Evolutionary conservation across 1,140 invertebrate genomes (phyloP).

Genomic region (Lamellibrachia luymesi): DNA sequence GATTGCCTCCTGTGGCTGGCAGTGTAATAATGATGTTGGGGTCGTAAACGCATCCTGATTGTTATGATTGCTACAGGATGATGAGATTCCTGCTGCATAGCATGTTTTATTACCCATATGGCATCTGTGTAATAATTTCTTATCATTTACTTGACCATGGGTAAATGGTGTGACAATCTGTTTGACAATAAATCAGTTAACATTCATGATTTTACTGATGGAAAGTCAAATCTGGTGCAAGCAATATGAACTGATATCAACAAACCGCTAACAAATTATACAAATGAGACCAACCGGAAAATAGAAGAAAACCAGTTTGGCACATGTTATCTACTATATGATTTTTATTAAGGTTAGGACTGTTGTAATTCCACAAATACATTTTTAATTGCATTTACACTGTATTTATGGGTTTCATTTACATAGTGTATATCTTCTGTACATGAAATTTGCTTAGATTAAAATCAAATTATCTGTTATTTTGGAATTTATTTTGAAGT

Average conservation of each 20-base stretch:
- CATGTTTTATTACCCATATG: conserved; percentile 1
- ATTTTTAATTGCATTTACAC: background rate
- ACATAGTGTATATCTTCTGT: background rate
- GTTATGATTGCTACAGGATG: background rate
- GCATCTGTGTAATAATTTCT: background rate
- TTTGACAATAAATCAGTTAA: background rate
- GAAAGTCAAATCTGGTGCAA: background rate
- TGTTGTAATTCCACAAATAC: background rate
- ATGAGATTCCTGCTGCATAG: background rate
- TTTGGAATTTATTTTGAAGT: background rate
- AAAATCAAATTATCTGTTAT: background rate
- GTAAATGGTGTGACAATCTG: background rate
- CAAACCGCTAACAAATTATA: background rate
- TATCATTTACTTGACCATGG: background rate
- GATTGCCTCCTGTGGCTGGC: background rate
- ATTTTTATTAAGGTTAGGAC: background rate
- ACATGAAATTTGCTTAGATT: background rate
- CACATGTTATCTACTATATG: background rate
- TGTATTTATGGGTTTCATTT: background rate
- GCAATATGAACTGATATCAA: background rate
- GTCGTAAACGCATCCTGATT: background rate
- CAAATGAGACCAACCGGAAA: background rate
- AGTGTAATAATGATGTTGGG: background rate
- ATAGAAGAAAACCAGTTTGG: background rate
- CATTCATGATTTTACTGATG: background rate